Evolutionary conservation across 2,113 vertebrate genomes (phyloP).

Genomic region (Otocyon megalotis): DNA sequence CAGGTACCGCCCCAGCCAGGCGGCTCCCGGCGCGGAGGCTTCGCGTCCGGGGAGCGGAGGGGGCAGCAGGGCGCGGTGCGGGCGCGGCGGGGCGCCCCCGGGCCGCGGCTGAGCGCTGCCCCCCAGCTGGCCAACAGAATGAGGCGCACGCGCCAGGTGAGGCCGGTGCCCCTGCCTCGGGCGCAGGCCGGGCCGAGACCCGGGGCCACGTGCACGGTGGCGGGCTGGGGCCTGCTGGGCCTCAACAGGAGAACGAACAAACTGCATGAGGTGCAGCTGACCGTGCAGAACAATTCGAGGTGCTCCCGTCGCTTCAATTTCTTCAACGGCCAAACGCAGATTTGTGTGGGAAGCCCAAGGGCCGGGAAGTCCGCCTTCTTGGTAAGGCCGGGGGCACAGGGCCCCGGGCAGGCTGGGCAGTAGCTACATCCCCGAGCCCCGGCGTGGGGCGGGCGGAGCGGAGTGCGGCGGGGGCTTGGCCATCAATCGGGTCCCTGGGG

Average conservation of each 20-base stretch:
- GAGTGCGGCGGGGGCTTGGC: neutral
- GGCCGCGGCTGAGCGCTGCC: accelerated
- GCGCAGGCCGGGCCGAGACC: neutral
- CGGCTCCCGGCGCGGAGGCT: neutral
- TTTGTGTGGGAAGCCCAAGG: constrained; percentile 63
- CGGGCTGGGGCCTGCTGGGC: constrained; percentile 64
- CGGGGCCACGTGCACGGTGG: constrained; percentile 33
- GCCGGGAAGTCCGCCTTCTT: constrained; percentile 27
- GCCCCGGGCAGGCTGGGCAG: neutral
- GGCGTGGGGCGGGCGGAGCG: neutral
- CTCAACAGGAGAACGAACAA: accelerated
- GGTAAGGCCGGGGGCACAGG: neutral
- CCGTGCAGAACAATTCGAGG: neutral
- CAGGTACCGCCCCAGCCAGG: neutral
- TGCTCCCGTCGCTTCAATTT: accelerated
- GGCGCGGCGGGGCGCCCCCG: neutral
- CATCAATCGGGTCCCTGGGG: neutral
- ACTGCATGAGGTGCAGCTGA: constrained; percentile 62
- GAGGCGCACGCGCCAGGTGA: accelerated
- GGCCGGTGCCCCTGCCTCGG: constrained; percentile 50
- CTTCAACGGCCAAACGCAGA: neutral
- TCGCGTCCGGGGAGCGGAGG: neutral
- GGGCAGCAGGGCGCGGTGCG: too few relatives aligned
- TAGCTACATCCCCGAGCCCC: neutral
- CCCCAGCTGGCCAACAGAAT: constrained; percentile 27